Base-by-base conservation (phyloP, 2,888 invertebrate species). In the Lamellibrachia satsuma region DNA sequence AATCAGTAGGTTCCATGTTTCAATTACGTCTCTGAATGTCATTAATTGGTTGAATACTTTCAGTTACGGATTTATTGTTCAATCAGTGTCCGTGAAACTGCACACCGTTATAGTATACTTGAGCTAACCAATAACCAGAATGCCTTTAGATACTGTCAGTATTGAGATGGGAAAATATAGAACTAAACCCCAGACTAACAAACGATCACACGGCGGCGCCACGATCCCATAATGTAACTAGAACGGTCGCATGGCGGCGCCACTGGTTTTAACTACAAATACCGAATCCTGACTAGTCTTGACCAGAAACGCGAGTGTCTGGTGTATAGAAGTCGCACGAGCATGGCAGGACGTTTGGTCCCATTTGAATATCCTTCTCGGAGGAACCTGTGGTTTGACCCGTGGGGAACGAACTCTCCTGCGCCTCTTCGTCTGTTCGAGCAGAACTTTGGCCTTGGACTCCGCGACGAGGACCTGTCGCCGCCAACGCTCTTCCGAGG, bases 361-460 rank as follows among this genome's bases (percentile, higher is more conserved):
- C 75, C 75, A n/a, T 75, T 75, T 75, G 75, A 75, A 15, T 75
- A 75, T n/a, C 75, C 75, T 6, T 75, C 75, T 75, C n/a, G 75
- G 22, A 75, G 75, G 75, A 75, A 75, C 22, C 75, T 75, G 22
- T 75, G 75, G 75, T 75, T n/a, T n/a, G 75, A 75, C 75, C 75
- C 75, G n/a, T 75, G 75, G 75, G 75, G 75, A 75, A 75, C 22
- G 15, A n/a, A 75, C 2, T 75, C n/a, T 15, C 22, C 91, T 4
- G 52, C 52, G 52, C 55, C 91, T 52, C 52, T 52, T 2, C 52
- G 91, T 15, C 11, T 91, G 27, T 91, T 52, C 27, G 91, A 91
- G 27, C 91, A 91, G 55, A 91, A 91, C 55, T 91, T 91, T n/a
- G 91, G 52, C n/a, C 52, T 91, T 9, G 91, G 27, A 91, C 8